Conservation (phyloP, 64 coral and sea anemone genomes). For the Stichodactyla mertensii region DNA sequence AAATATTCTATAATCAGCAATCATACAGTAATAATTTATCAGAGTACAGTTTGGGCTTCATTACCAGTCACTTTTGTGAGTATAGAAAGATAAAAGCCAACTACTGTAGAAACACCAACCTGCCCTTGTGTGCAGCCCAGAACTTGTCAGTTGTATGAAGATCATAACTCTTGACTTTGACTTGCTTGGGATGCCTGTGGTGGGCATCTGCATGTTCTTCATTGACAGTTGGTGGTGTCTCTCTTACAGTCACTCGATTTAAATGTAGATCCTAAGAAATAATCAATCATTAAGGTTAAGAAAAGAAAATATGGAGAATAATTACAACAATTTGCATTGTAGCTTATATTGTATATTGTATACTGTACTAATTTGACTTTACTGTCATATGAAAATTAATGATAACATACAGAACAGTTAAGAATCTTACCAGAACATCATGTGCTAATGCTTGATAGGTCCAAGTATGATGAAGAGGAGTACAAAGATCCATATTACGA, state of each 20-base stretch:
- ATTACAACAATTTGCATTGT: too few relatives aligned
- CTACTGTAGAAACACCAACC: slow-evolving; percentile 49
- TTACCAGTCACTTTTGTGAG: neutral
- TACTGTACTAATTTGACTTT: too few relatives aligned
- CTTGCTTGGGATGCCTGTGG: slow-evolving; percentile 78
- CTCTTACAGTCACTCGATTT: slow-evolving; percentile 84
- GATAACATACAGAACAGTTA: too few relatives aligned
- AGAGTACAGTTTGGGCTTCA: neutral
- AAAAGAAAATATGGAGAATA: too few relatives aligned
- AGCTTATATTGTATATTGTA: too few relatives aligned
- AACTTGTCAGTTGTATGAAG: slow-evolving; percentile 82
- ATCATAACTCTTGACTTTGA: slow-evolving; percentile 87
- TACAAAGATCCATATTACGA: slow-evolving; percentile 94
- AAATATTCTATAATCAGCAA: neutral
- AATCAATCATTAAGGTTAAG: neutral
- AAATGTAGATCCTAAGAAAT: slow-evolving; percentile 79
- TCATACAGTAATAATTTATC: too few relatives aligned
- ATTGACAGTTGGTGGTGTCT: slow-evolving; percentile 24
- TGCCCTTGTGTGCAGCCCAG: slow-evolving; percentile 91
- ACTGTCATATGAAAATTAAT: neutral
- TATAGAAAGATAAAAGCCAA: too few relatives aligned
- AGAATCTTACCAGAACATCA: slow-evolving; percentile 80
- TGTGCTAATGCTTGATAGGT: slow-evolving; percentile 93
- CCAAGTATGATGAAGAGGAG: slow-evolving; percentile 93
- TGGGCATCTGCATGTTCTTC: slow-evolving; percentile 58